Evolutionary conservation across 1,140 invertebrate species (phyloP).

Genomic region (Parapsyche elsis): DNA sequence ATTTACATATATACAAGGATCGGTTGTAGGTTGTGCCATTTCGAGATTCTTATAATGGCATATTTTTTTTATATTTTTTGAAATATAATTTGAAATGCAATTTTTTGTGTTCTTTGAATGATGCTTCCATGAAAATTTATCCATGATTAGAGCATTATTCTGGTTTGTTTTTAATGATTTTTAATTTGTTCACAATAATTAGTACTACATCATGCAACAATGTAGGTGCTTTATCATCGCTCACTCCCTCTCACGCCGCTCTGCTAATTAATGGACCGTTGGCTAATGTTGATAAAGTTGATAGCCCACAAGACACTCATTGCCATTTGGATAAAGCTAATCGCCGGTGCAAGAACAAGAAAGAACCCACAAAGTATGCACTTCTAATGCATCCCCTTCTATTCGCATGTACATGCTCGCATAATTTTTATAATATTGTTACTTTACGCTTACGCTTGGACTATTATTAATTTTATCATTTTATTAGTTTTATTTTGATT

Average conservation of each 20-base stretch:
- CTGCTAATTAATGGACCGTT: constrained; percentile 39
- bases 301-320: constrained; percentile 47
- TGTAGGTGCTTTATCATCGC: constrained; percentile 53
- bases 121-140: not conserved
- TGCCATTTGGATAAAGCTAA: constrained; percentile 63
- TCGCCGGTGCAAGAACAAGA: constrained; percentile 65
- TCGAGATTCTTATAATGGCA: too few species aligned
- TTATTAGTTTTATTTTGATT: too few species aligned
- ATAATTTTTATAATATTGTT: too few species aligned
- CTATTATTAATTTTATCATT: too few species aligned
- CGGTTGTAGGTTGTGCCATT: too few species aligned
- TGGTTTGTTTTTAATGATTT: constrained; percentile 36
- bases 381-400: constrained; percentile 37
- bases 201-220: constrained; percentile 52
- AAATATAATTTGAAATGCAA: too few species aligned
- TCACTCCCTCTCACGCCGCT: constrained; percentile 46
- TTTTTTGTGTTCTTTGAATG: not conserved
- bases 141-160: not conserved
- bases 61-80: too few species aligned
- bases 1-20: too few species aligned
- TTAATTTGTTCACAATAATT: constrained; percentile 49
- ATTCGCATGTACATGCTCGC: constrained; percentile 16
- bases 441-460: too few species aligned
- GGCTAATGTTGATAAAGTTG: constrained; percentile 28
- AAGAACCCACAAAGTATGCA: constrained; percentile 68